Evolutionary conservation across 2,113 vertebrate genomes (phyloP), one percentile per base, ranked within the genome.

Genomic region (Microtus pennsylvanicus): DNA sequence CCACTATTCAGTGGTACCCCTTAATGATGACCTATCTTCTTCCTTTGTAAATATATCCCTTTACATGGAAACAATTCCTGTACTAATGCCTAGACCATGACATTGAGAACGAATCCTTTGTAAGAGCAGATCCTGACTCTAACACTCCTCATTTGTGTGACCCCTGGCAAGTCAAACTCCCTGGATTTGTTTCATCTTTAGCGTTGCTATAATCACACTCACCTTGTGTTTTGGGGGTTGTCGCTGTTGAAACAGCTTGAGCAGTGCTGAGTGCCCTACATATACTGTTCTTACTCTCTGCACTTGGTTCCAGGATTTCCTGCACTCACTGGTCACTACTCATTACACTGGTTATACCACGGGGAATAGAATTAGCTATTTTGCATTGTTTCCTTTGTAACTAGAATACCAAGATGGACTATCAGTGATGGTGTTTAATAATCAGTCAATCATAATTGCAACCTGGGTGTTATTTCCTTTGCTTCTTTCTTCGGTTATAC

Each of bases 41-140:
- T 82, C 61, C 50, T 95, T 86, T 94, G 35, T 93, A 89, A 93
- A 80, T 75, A 16, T 74, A 55, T 45, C 45, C 95, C 94, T 93
- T 85, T 21, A 42, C 19, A 30, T 81, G 58, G 47, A 75, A 76
- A 65, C 38, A 33, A 33, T 45, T 88, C 38, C 47, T 50, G 2
- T 3, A 70, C 33, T 85, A n/a, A 55, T 93, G 16, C 65, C 38
- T 90, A 81, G 52, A 83, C 3, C 42, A n/a, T 89, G 24, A 47
- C 38, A 86, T 50, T 80, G 38, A 38, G 33, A 78, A 61, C 78
- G 42, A 83, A 61, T 75, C 22, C 33, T 47, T 74, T 58, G 3
- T 67, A 63, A 81, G 67, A 88, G 6, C 65, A 93, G 14, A 11
- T 76, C 12, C 30, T 91, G 67, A 50, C 26, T 89, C 87, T 19